Evolutionary conservation across 2,888 invertebrate species (phyloP).

Genomic region (Gasteruption jaculator): DNA sequence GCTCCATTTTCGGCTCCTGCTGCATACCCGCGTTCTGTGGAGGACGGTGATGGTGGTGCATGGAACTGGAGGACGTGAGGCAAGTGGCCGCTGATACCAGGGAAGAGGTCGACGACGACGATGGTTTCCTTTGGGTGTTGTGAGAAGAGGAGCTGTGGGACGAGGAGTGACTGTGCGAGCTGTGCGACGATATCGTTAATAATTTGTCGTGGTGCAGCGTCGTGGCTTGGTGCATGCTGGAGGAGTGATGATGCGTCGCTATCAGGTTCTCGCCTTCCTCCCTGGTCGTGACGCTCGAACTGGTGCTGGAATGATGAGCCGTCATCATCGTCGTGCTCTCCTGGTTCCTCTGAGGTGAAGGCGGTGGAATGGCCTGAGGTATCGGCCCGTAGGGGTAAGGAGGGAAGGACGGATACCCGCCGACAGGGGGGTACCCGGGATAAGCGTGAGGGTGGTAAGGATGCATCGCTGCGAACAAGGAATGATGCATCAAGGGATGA

Average conservation of each 20-base stretch:
- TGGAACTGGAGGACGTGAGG: conserved; percentile 35
- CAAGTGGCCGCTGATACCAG: conserved; percentile 38
- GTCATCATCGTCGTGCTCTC: conserved; percentile 67
- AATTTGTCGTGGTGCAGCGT: conserved; percentile 63
- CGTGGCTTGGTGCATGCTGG: conserved; percentile 52
- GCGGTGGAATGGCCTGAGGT: conserved; percentile 70
- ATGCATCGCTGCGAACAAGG: conserved; percentile 66
- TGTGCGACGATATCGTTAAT: conserved; percentile 57
- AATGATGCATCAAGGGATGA: conserved; percentile 66
- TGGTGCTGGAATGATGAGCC: conserved; percentile 63
- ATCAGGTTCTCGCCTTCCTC: conserved; percentile 54
- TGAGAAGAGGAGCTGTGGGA: conserved; percentile 38
- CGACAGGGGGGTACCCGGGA: conserved; percentile 49
- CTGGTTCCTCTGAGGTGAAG: conserved; percentile 53
- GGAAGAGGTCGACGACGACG: conserved; percentile 32
- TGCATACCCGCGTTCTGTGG: conserved; percentile 28
- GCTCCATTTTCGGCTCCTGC: conserved; percentile 49
- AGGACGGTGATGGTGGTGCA: conserved; percentile 36
- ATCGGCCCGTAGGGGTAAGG: conserved; percentile 71
- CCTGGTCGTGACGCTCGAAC: conserved; percentile 67
- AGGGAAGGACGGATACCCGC: conserved; percentile 47
- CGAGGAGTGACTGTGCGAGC: conserved; percentile 46
- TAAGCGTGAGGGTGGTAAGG: conserved; percentile 63
- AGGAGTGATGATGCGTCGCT: conserved; percentile 65
- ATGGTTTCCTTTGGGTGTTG: conserved; percentile 32